Percentiles rank a stretch among this genome's conserved stretches.
Conservation (phyloP, 2,113 vertebrate genomes). For the Amphiprion percula region DNA sequence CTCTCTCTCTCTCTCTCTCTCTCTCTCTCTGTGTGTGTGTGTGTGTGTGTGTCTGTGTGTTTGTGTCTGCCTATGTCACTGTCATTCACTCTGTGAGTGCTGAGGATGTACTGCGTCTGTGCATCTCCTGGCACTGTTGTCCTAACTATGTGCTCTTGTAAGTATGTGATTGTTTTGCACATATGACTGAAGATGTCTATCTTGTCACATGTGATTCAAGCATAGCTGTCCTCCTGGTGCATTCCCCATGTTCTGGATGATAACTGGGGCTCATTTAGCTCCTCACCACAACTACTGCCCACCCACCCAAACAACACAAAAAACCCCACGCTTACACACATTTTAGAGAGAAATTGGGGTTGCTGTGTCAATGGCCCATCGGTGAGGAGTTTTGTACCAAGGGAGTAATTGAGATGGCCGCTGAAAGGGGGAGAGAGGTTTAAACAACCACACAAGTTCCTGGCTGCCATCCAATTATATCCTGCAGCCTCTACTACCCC, state of each 20-base stretch:
- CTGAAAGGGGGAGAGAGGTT: slow-evolving; percentile 57
- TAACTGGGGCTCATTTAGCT: slow-evolving; percentile 41
- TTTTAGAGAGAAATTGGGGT: slow-evolving; percentile 52
- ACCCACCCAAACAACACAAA: slow-evolving; percentile 4
- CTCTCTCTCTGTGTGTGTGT: neutral
- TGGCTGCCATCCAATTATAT: slow-evolving; percentile 80
- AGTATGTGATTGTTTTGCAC: slow-evolving; percentile 25
- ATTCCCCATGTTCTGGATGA: neutral
- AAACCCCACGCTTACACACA: neutral
- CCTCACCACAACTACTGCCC: neutral
- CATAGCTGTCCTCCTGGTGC: neutral
- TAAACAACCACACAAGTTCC: slow-evolving; percentile 69
- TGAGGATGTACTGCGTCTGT: neutral
- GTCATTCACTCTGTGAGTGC: slow-evolving; percentile 23
- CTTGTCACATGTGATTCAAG: slow-evolving; percentile 28
- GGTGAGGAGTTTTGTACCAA: slow-evolving; percentile 57
- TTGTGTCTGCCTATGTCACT: neutral
- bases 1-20: no score
- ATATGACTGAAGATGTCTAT: slow-evolving; percentile 31
- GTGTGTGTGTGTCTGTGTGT: slow-evolving; percentile 7
- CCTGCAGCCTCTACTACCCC: slow-evolving; percentile 64
- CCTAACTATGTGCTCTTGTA: slow-evolving; percentile 7
- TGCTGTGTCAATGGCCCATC: slow-evolving; percentile 51
- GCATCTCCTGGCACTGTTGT: slow-evolving; percentile 20
- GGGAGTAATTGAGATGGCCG: slow-evolving; percentile 77